Conservation (phyloP, 2,113 vertebrate genomes). For the Salminus brasiliensis region DNA sequence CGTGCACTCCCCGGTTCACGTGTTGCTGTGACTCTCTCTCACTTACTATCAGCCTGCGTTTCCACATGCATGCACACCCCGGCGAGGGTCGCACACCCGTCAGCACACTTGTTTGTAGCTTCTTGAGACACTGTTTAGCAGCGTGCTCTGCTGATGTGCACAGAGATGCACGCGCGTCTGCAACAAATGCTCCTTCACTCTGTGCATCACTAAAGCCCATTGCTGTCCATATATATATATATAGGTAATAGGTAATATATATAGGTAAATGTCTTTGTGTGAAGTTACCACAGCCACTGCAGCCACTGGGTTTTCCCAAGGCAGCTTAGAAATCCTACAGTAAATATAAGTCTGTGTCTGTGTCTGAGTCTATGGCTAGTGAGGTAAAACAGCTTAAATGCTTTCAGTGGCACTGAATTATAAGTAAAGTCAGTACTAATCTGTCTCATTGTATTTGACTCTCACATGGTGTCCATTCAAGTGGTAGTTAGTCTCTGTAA, state of each 20-base stretch:
- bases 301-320: not conserved
- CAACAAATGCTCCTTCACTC: too few relatives aligned
- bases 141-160: too few relatives aligned
- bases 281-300: not conserved
- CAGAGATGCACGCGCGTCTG: too few relatives aligned
- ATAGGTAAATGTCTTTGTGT: not conserved
- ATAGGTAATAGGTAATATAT: too few relatives aligned
- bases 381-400: not conserved
- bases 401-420: not conserved
- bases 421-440: not conserved
- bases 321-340: not conserved
- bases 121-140: too few relatives aligned
- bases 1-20: constrained; percentile 41
- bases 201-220: not conserved
- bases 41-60: constrained; percentile 7
- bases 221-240: too few relatives aligned
- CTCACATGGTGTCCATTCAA: not conserved
- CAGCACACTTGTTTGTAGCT: not conserved
- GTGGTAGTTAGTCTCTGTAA: too few relatives aligned
- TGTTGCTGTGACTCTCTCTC: constrained; percentile 47
- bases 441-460: not conserved
- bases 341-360: too few relatives aligned
- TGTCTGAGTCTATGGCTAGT: too few relatives aligned
- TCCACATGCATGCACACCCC: not conserved
- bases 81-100: not conserved